phyloP scores from a whole-genome alignment of 2,797 vertebrate species.

The Xerus rutilus region DNA sequence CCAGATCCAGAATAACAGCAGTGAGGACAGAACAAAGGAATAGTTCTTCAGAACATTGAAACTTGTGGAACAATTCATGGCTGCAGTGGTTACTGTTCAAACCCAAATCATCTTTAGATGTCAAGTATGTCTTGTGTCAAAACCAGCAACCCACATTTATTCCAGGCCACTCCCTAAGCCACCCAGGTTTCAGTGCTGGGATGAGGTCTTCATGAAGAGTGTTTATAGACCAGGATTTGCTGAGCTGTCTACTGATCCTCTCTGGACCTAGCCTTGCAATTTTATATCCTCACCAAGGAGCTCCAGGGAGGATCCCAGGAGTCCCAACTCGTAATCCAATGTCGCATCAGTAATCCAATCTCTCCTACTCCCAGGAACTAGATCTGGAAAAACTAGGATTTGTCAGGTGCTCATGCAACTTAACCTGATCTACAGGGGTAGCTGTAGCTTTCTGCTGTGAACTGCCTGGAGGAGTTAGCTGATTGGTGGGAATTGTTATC shows the following conservation, averaged over 20 bases:
- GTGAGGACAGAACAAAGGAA: not conserved
- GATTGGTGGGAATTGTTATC: constrained; percentile 56
- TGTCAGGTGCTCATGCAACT: not conserved
- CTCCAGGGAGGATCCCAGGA: constrained; percentile 19
- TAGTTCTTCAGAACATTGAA: constrained; percentile 34
- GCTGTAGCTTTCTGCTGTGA: not conserved
- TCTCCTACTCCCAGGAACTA: not conserved
- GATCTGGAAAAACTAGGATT: not conserved
- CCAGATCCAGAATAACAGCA: not conserved
- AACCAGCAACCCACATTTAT: not conserved
- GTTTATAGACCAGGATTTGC: not conserved
- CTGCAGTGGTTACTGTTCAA: constrained; percentile 14
- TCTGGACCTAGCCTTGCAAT: not conserved
- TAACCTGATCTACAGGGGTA: not conserved
- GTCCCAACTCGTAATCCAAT: not conserved
- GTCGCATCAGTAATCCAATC: not conserved
- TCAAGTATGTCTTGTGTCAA: not conserved
- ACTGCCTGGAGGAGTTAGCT: constrained; percentile 16
- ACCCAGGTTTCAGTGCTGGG: not conserved
- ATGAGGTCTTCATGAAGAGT: not conserved
- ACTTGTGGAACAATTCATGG: not conserved
- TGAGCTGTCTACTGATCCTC: not conserved
- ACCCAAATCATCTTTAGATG: not conserved
- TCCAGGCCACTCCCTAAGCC: not conserved
- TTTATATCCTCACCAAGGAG: not conserved